These are phyloP conservation scores for Agonum fuliginosum DNA, from an alignment of 2,888 invertebrate genomes.

Conservation along the genomic window DNA sequence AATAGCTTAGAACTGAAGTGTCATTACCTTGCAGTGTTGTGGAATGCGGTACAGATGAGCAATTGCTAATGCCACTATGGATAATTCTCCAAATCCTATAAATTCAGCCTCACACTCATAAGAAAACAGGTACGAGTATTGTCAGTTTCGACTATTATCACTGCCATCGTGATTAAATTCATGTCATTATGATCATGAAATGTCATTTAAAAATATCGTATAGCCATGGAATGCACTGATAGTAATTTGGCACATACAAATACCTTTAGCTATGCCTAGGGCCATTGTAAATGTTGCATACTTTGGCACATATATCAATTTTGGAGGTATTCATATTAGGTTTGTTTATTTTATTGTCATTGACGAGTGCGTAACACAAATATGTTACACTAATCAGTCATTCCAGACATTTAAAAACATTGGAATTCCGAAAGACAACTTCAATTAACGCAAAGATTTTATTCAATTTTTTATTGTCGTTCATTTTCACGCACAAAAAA, in stretches of 20 bases:
- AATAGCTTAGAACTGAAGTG: constrained; percentile 56
- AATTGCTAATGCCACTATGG: constrained; percentile 56
- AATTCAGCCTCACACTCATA: constrained; percentile 40
- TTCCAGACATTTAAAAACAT: constrained; percentile 57
- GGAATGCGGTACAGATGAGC: constrained; percentile 60
- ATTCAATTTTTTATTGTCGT: constrained; percentile 16
- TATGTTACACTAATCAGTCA: constrained; percentile 41
- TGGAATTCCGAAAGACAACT: constrained; percentile 46
- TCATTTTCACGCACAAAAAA: background rate
- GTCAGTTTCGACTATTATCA: constrained; percentile 10
- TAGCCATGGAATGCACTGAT: constrained; percentile 69
- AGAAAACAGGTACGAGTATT: constrained; percentile 51
- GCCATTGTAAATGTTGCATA: constrained; percentile 62
- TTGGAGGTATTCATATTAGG: constrained; percentile 43
- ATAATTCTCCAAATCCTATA: constrained; percentile 52
- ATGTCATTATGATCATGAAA: constrained; percentile 50
- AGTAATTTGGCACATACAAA: constrained; percentile 72
- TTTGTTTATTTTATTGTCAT: constrained; percentile 44
- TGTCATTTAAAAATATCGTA: constrained; percentile 59
- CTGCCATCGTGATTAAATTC: background rate
- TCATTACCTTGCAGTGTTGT: constrained; percentile 60
- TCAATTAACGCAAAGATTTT: constrained; percentile 37
- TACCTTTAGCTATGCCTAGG: constrained; percentile 67
- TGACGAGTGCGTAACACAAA: constrained; percentile 51
- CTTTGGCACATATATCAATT: constrained; percentile 59